These are phyloP conservation scores for Sciurus carolinensis DNA, from an alignment of 2,797 vertebrate species.

Conservation along the genomic window DNA sequence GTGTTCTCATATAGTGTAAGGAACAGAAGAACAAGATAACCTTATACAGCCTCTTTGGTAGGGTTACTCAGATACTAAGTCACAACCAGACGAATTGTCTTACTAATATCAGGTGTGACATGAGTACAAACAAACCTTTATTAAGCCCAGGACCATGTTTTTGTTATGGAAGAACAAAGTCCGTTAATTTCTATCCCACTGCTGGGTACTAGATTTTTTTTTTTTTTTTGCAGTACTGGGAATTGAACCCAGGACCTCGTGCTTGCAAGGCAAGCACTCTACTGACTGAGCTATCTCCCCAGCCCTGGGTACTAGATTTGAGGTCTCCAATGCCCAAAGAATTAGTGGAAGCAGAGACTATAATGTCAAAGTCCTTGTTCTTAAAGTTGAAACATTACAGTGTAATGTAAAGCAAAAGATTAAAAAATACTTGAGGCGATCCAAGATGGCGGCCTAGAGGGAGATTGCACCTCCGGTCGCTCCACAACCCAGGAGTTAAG, in stretches of 20 bases:
- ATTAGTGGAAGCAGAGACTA: too few species aligned
- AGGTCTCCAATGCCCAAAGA: background rate
- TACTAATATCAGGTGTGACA: background rate
- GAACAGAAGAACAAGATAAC: background rate
- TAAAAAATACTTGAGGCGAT: background rate
- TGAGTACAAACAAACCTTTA: background rate
- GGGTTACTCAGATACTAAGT: background rate
- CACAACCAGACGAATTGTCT: background rate
- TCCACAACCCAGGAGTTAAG: too few species aligned
- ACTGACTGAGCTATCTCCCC: too few species aligned
- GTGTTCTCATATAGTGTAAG: background rate
- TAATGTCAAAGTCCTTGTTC: background rate
- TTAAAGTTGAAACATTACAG: background rate
- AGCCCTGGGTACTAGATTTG: background rate
- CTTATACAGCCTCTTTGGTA: background rate
- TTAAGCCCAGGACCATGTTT: background rate
- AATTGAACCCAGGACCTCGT: too few species aligned
- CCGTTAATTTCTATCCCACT: background rate
- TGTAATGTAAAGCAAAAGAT: background rate
- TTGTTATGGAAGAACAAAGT: background rate
- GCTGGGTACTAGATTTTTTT: background rate
- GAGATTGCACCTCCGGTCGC: too few species aligned
- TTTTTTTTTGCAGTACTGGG: too few species aligned
- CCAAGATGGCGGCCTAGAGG: too few species aligned
- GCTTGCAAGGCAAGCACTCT: too few species aligned